Percentiles rank a stretch among this genome's conserved stretches.
phyloP scores from a whole-genome alignment of 2,113 vertebrate species.

The Diadophis punctatus region DNA sequence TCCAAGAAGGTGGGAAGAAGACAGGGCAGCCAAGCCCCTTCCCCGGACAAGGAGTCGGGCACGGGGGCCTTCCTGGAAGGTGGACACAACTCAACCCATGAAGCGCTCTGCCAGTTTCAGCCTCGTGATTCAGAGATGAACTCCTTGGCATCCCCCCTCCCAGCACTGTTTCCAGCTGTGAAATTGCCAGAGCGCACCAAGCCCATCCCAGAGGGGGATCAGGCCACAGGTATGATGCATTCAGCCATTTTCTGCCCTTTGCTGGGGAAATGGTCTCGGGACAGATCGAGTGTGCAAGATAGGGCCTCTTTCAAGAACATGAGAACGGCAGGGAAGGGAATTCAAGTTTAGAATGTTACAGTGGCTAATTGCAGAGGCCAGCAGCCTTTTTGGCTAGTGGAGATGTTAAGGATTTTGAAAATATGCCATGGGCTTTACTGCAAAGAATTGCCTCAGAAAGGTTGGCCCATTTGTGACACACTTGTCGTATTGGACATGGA shows the following conservation, averaged over 20 bases:
- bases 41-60: background rate
- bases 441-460: background rate
- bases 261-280: no score
- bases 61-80: background rate
- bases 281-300: background rate
- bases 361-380: background rate
- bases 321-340: background rate
- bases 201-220: background rate
- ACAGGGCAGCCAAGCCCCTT: background rate
- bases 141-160: conserved; percentile 8
- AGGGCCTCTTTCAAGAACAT: background rate
- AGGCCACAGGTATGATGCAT: conserved; percentile 39
- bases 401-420: background rate
- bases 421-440: background rate
- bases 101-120: conserved; percentile 34
- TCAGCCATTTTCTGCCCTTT: background rate
- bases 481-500: background rate
- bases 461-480: background rate
- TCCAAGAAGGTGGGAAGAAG: background rate
- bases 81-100: background rate
- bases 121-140: conserved; percentile 36
- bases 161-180: background rate
- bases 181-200: background rate
- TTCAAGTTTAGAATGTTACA: background rate
- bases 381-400: background rate